Evolutionary conservation across 2,797 vertebrate genomes (phyloP), one percentile per base, ranked within the genome.

Genomic region (Poecile montanus): DNA sequence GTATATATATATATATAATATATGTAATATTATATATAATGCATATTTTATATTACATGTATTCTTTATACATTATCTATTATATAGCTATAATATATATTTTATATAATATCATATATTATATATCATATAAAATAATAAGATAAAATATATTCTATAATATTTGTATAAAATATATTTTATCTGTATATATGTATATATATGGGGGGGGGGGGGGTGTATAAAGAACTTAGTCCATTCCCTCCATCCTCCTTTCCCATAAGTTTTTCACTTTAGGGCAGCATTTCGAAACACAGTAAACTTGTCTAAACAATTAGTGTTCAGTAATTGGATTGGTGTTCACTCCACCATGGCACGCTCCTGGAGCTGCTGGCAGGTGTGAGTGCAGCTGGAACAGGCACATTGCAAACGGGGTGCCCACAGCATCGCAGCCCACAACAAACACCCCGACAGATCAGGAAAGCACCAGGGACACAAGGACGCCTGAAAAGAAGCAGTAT

Each of bases 301-400:
- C 32, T 48, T 34, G 9, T 45, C 56, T 18, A 11, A 63, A 22
- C 22, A 13, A 13, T 13, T 2, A 36, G 25, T 5, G 20, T 42
- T 42, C 42, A 42, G 42, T 42, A 42, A 42, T 42, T 42, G 42
- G 16, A 17, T 17, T 42, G 16, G 42, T 42, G 42, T 42, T 16
- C 10, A 0, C 4, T 30, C 29, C 29, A 6, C 21, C 23, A 4
- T 0, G 56, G 45, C 1, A 4, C 0, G 0, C 44, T 18, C n/a
- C 53, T 17, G 13, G 36, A 14, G 72, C 19, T 12, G 10, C 36
- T 7, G 61, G 20, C 11, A 20, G 58, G 3, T 2, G 47, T 8
- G 61, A 5, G 9, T 3, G 32, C 81, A 63, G 71, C 56, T 68
- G 89, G 71, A 30, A 9, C 32, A 45, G 56, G 25, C 34, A 14